Base-by-base conservation (phyloP, 2,113 vertebrate genomes). In the Oceanodroma tethys region DNA sequence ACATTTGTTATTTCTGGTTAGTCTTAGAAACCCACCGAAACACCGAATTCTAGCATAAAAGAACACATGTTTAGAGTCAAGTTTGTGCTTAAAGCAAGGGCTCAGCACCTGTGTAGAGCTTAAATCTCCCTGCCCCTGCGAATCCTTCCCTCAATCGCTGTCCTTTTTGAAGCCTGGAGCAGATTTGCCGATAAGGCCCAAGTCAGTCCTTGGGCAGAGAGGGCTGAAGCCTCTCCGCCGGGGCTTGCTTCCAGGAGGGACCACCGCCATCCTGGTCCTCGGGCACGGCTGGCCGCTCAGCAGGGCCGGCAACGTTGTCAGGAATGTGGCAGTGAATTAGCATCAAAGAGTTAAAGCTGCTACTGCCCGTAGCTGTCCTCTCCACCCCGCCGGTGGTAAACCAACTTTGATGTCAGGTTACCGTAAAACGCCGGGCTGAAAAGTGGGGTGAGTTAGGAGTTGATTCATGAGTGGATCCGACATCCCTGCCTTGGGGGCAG, bases 381-480 rank as follows among this genome's bases (percentile, higher is more conserved):
- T 84, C 63, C 76, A 53, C n/a, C 45, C 32, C 3, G 0, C 38
- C 4, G 3, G 32, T 42, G 42, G 27, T 45, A 78, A 73, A 58
- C 67, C 45, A 23, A 7, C 88, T 86, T 81, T 75, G 74, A 68
- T 85, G 62, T 93, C 78, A 56, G 58, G 38, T 75, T 90, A 38
- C n/a, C 66, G 68, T 40, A 73, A 60, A 85, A 53, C 0, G 1
- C 16, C 0, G 0, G 32, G 48, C 36, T 79, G 71, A 27, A 60
- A 72, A 72, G 56, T 0, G 2, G 60, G 30, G 11, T 48, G 81
- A 83, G 23, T 88, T 88, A 79, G 59, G 84, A 82, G 65, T 23
- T 87, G 78, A 93, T 88, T 90, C 70, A 26, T 76, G 78, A 89
- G 50, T 52, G 78, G 56, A 60, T 88, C 81, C 95, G 90, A 82